Conservation (phyloP, 2,113 vertebrate species). For the Pachyramphus minor region DNA sequence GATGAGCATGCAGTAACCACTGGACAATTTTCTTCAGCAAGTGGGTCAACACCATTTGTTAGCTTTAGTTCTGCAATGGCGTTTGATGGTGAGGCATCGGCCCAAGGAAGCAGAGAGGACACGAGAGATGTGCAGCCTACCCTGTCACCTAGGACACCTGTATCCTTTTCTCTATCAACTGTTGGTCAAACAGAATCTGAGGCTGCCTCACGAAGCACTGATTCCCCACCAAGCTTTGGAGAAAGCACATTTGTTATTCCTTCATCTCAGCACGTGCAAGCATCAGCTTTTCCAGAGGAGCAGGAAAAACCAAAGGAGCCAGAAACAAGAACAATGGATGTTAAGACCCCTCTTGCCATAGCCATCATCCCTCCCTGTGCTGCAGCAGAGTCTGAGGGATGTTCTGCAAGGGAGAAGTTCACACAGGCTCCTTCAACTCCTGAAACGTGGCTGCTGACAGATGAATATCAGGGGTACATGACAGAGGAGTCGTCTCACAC, state of each 20-base stretch:
- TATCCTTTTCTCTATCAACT: conserved; percentile 44
- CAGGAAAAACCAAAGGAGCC: neutral
- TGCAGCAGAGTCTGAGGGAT: neutral
- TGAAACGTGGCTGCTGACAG: neutral
- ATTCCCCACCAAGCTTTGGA: neutral
- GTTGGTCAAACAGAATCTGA: conserved; percentile 5
- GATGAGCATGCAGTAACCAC: neutral
- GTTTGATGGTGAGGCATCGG: neutral
- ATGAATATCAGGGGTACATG: conserved; percentile 1
- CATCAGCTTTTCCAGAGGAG: neutral
- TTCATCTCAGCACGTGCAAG: neutral
- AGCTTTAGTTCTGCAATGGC: neutral
- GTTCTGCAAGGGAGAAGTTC: neutral
- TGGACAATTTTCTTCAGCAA: neutral
- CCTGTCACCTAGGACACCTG: neutral
- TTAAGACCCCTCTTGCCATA: neutral
- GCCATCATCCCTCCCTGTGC: neutral
- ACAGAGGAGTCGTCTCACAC: conserved; percentile 1
- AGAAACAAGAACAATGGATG: neutral
- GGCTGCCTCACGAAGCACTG: neutral
- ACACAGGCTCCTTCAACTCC: neutral
- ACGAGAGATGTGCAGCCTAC: conserved; percentile 22
- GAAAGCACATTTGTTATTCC: neutral
- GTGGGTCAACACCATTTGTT: neutral
- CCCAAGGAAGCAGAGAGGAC: conserved; percentile 12